phyloP scores from a whole-genome alignment of 2,113 vertebrate species.

The Cyprichromis sp. region DNA sequence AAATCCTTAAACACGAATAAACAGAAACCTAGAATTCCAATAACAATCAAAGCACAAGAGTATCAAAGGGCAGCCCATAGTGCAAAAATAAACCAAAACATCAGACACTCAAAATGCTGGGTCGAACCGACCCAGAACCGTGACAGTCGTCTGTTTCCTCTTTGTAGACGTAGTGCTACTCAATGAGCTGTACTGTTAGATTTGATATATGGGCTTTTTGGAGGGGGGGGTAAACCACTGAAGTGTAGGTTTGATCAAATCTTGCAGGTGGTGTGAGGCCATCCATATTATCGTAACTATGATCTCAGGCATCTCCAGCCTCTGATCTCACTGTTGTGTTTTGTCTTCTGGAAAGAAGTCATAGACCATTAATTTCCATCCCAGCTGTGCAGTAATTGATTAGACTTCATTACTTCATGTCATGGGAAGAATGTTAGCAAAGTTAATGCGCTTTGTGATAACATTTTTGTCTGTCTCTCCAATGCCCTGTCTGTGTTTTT shows the following conservation, averaged over 20 bases:
- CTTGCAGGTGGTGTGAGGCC: neutral
- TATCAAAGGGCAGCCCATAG: neutral
- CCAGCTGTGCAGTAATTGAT: slow-evolving; percentile 47
- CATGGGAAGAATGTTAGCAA: slow-evolving; percentile 53
- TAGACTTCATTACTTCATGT: slow-evolving; percentile 30
- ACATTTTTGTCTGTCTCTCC: neutral
- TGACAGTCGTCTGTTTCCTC: slow-evolving; percentile 17
- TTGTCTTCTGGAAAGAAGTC: neutral
- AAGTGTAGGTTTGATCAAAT: neutral
- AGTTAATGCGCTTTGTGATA: slow-evolving; percentile 21
- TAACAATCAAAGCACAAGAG: neutral
- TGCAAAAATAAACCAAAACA: neutral
- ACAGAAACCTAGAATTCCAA: neutral
- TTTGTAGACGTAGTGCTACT: slow-evolving; percentile 7
- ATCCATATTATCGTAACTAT: neutral
- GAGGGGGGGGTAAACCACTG: neutral
- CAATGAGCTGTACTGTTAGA: neutral
- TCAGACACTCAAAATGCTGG: neutral
- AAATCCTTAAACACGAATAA: neutral
- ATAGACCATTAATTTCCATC: neutral
- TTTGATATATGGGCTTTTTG: neutral
- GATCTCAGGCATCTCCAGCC: neutral
- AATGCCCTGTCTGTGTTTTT: neutral
- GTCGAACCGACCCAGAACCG: neutral
- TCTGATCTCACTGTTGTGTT: neutral